Evolutionary conservation across 64 coral and sea anemone genomes (phyloP).

Genomic region (Hydrozoanthus tunicans): DNA sequence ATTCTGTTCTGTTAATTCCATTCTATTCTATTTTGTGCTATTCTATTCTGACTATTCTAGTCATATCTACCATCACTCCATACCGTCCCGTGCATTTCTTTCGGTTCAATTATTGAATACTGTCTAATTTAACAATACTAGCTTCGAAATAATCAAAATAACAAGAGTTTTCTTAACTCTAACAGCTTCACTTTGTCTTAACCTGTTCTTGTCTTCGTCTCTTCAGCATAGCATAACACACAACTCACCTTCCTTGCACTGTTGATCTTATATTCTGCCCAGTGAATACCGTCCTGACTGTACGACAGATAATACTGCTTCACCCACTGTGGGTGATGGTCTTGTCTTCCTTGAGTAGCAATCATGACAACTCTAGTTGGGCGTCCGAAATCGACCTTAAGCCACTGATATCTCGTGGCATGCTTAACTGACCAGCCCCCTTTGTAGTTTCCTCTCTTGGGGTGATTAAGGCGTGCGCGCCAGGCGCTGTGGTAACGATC

Average conservation of each 20-base stretch:
- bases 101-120: neutral
- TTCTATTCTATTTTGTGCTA: too few species aligned
- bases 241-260: constrained; percentile 33
- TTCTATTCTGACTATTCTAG: too few species aligned
- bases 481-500: constrained; percentile 23
- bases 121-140: neutral
- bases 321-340: neutral
- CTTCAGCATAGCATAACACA: neutral
- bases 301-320: constrained; percentile 26
- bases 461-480: constrained; percentile 36
- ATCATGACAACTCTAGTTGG: constrained; percentile 36
- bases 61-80: neutral
- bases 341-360: constrained; percentile 47
- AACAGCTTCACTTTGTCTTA: too few species aligned
- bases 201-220: too few species aligned
- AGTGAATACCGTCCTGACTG: constrained; percentile 45
- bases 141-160: neutral
- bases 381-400: constrained; percentile 28
- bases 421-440: constrained; percentile 31
- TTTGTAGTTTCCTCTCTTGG: neutral
- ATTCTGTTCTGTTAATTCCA: too few species aligned
- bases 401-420: constrained; percentile 29
- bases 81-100: neutral
- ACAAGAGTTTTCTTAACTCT: too few species aligned
- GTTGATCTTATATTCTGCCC: constrained; percentile 41